A percentile compares a stretch with the other conserved stretches of the same genome.
Conservation (phyloP, 1,140 invertebrate species). For the Maniola jurtina region DNA sequence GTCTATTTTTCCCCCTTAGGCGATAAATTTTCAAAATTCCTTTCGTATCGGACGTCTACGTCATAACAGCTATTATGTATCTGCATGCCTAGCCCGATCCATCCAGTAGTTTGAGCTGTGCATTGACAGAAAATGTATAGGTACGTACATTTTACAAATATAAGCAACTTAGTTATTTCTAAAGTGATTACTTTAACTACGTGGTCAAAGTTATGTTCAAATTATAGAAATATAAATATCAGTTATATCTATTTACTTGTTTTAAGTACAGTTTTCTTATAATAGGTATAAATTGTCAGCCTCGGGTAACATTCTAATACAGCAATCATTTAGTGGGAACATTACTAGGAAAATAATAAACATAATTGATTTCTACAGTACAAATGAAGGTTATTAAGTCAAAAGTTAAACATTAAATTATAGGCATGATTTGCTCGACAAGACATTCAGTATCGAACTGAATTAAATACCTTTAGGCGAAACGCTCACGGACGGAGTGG, state of each 20-base stretch:
- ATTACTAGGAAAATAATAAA: slow-evolving; percentile 8
- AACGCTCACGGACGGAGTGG: too few species aligned
- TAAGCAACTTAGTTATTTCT: neutral
- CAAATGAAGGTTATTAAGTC: slow-evolving; percentile 9
- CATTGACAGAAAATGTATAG: too few species aligned
- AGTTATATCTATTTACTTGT: neutral
- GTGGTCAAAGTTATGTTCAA: too few species aligned
- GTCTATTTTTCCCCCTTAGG: too few species aligned
- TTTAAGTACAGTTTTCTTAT: slow-evolving; percentile 4
- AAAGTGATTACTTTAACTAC: too few species aligned
- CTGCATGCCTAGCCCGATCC: too few species aligned
- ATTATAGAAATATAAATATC: neutral
- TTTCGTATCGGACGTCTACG: too few species aligned
- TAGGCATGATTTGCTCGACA: neutral
- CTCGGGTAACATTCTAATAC: slow-evolving; percentile 4
- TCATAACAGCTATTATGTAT: too few species aligned
- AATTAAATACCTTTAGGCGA: neutral
- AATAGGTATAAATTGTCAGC: slow-evolving; percentile 1
- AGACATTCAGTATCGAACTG: neutral
- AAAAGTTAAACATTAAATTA: slow-evolving; percentile 5
- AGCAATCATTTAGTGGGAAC: slow-evolving; percentile 4
- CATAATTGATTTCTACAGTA: neutral
- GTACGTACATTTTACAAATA: too few species aligned
- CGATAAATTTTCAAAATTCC: too few species aligned
- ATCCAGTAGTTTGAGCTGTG: too few species aligned